A percentile compares a stretch with the other conserved stretches of the same genome.
These are phyloP conservation scores for Mionectes macconnelli DNA, from an alignment of 2,113 vertebrate genomes.

Conservation along the genomic window DNA sequence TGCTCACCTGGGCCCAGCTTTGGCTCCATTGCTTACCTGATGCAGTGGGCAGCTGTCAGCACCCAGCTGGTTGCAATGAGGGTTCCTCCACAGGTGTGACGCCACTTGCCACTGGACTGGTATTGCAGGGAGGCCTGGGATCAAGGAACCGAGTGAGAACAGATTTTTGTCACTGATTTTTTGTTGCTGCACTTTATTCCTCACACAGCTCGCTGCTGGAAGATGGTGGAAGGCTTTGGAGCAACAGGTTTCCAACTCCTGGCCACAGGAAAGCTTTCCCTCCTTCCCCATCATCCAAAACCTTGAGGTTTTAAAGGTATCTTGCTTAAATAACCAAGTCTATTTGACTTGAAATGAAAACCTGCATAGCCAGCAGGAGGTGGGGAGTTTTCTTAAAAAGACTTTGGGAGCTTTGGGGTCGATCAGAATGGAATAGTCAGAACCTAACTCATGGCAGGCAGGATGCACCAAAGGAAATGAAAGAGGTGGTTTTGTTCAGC, in stretches of 20 bases:
- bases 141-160: background rate
- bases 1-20: background rate
- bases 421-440: background rate
- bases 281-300: background rate
- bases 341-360: background rate
- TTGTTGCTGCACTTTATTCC: background rate
- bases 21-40: background rate
- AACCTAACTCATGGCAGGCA: background rate
- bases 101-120: background rate
- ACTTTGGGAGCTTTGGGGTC: background rate
- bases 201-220: background rate
- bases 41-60: conserved; percentile 74
- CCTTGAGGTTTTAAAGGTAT: background rate
- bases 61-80: conserved; percentile 71
- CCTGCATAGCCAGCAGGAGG: background rate
- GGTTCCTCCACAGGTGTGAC: conserved; percentile 68
- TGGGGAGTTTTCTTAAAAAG: background rate
- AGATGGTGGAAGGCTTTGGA: background rate
- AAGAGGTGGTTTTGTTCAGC: background rate
- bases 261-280: background rate
- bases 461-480: background rate
- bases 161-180: background rate
- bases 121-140: conserved; percentile 71
- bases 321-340: background rate
- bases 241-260: background rate